phyloP scores from a whole-genome alignment of 2,113 vertebrate species.

The Leptosomus discolor region DNA sequence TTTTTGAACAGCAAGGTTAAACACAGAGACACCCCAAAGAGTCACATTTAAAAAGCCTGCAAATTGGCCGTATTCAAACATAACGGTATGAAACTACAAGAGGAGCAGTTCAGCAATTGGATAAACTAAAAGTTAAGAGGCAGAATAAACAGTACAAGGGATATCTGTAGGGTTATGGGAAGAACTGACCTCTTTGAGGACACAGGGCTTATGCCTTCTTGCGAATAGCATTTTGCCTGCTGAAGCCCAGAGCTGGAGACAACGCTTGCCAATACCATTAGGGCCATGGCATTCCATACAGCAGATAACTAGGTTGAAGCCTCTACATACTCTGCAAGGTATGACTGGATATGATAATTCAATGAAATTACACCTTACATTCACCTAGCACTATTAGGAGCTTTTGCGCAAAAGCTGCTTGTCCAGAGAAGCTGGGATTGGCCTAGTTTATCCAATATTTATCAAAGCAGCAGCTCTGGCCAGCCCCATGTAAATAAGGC shows the following conservation, averaged over 20 bases:
- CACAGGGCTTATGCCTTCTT: not conserved
- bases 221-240: not conserved
- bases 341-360: not conserved
- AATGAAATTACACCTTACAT: not conserved
- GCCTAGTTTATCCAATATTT: not conserved
- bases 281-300: not conserved
- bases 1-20: not conserved
- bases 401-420: not conserved
- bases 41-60: not conserved
- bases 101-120: not conserved
- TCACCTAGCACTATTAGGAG: not conserved
- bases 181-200: not conserved
- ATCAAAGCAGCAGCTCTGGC: not conserved
- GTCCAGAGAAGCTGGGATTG: not conserved
- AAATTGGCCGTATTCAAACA: not conserved
- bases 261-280: accelerated
- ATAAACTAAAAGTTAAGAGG: not conserved
- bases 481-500: not conserved
- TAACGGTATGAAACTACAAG: not conserved
- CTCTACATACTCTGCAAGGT: not conserved
- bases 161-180: not conserved
- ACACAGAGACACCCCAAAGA: not conserved
- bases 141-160: not conserved
- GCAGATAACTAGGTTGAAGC: not conserved
- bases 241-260: not conserved